These are phyloP conservation scores for Amblyopsis rosae DNA, from an alignment of 2,113 vertebrate species.

Conservation along the genomic window DNA sequence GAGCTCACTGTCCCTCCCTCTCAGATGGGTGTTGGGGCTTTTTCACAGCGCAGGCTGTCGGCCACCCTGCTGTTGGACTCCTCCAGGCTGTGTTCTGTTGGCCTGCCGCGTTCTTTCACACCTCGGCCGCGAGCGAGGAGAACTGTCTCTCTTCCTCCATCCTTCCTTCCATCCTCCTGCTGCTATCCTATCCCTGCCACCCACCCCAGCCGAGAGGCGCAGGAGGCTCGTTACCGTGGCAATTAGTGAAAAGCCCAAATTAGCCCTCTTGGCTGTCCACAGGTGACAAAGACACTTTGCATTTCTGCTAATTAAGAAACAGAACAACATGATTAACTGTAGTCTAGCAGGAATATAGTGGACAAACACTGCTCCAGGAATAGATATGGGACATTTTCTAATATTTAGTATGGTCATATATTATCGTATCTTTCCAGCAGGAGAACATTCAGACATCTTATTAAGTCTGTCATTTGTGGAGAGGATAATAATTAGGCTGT, in stretches of 20 bases:
- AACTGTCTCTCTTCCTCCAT: conserved; percentile 68
- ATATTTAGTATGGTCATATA: conserved; percentile 45
- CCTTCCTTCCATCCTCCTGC: conserved; percentile 63
- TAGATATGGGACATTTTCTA: conserved; percentile 31
- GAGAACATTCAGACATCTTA: conserved; percentile 63
- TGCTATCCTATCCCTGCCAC: conserved; percentile 74
- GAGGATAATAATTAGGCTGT: conserved; percentile 36
- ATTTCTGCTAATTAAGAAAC: conserved; percentile 80
- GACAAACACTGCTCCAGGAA: conserved; percentile 67
- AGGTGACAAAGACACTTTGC: conserved; percentile 81
- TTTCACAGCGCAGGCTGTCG: conserved; percentile 76
- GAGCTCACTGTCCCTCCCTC: conserved; percentile 67
- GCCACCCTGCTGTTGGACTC: conserved; percentile 75
- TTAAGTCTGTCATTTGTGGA: conserved; percentile 48
- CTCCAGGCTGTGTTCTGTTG: conserved; percentile 77
- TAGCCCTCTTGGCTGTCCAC: conserved; percentile 80
- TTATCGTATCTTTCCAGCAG: conserved; percentile 52
- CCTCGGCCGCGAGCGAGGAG: conserved; percentile 76
- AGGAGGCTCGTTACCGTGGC: conserved; percentile 82
- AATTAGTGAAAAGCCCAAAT: conserved; percentile 82
- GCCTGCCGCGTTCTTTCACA: conserved; percentile 77
- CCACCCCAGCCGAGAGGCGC: conserved; percentile 75
- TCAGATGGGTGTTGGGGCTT: conserved; percentile 71
- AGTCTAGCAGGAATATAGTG: conserved; percentile 69
- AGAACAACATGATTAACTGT: conserved; percentile 76